A percentile compares a stretch with the other conserved stretches of the same genome.
Evolutionary conservation across 2,888 invertebrate genomes (phyloP).

Genomic region (Papilio elwesi): DNA sequence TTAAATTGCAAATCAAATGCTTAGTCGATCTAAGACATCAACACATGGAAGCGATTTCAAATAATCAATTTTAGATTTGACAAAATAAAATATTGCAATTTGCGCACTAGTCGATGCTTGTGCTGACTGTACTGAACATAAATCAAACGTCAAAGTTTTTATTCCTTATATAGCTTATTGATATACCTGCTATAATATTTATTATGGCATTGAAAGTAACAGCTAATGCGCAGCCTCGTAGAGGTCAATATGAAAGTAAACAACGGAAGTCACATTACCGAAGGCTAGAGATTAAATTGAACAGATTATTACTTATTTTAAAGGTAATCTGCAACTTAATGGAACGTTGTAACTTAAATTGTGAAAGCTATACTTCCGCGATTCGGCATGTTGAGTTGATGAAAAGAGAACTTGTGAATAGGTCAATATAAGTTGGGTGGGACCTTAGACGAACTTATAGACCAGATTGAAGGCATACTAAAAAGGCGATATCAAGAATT

Average conservation of each 20-base stretch:
- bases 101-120: background rate
- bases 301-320: background rate
- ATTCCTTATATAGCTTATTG: conserved; percentile 12
- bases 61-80: too few species aligned
- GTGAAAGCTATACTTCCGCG: too few species aligned
- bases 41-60: too few species aligned
- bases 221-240: conserved; percentile 7
- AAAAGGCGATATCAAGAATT: too few species aligned
- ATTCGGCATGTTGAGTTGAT: too few species aligned
- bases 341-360: background rate
- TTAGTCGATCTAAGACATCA: too few species aligned
- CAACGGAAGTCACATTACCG: conserved; percentile 10
- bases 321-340: background rate
- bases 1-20: too few species aligned
- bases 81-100: background rate
- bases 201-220: conserved; percentile 24
- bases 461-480: too few species aligned
- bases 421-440: too few species aligned
- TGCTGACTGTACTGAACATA: background rate
- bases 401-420: too few species aligned
- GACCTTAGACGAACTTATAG: too few species aligned
- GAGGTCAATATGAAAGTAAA: conserved; percentile 21
- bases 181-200: conserved; percentile 24
- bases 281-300: conserved; percentile 9
- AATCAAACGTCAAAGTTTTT: conserved; percentile 22